phyloP scores from a whole-genome alignment of 2,113 vertebrate species.

The Pipa parva region DNA sequence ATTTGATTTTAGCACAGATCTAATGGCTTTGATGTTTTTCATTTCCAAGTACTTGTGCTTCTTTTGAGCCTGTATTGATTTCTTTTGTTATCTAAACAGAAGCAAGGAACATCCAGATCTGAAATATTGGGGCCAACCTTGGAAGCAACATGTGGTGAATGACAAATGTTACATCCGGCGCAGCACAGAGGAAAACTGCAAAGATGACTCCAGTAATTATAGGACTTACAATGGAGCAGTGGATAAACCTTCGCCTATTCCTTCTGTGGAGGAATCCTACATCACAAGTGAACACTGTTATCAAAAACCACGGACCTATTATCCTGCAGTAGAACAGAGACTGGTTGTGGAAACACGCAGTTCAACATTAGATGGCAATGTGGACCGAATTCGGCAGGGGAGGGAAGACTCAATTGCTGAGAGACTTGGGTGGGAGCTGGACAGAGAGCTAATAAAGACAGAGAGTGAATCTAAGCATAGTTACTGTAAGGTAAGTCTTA shows the following conservation, averaged over 20 bases:
- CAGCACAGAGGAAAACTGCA: slow-evolving; percentile 62
- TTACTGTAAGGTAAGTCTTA: slow-evolving; percentile 70
- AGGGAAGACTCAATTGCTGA: slow-evolving; percentile 75
- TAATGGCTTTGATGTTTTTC: too few species aligned
- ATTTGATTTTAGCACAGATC: too few species aligned
- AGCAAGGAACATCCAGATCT: slow-evolving; percentile 85
- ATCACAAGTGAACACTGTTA: slow-evolving; percentile 98
- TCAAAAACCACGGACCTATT: slow-evolving; percentile 89
- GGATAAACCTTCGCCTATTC: slow-evolving; percentile 59
- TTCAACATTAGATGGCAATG: slow-evolving; percentile 78
- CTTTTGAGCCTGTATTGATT: too few species aligned
- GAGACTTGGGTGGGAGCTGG: slow-evolving; percentile 73
- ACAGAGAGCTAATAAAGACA: slow-evolving; percentile 66
- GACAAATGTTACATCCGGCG: slow-evolving; percentile 64
- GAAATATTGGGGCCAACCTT: slow-evolving; percentile 89
- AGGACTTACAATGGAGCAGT: slow-evolving; percentile 65
- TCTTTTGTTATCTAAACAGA: slow-evolving; percentile 56
- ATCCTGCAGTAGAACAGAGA: slow-evolving; percentile 87
- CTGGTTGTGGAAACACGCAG: slow-evolving; percentile 86
- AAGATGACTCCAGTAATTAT: slow-evolving; percentile 60
- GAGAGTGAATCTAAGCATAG: slow-evolving; percentile 58
- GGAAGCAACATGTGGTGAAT: slow-evolving; percentile 67
- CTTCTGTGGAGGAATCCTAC: slow-evolving; percentile 84
- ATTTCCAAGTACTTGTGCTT: too few species aligned
- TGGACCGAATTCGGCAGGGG: slow-evolving; percentile 69